A percentile compares a stretch with the other conserved stretches of the same genome.
These are phyloP conservation scores for Diadema setosum DNA, from an alignment of 35 echinoderm and acorn worm species.

Conservation along the genomic window DNA sequence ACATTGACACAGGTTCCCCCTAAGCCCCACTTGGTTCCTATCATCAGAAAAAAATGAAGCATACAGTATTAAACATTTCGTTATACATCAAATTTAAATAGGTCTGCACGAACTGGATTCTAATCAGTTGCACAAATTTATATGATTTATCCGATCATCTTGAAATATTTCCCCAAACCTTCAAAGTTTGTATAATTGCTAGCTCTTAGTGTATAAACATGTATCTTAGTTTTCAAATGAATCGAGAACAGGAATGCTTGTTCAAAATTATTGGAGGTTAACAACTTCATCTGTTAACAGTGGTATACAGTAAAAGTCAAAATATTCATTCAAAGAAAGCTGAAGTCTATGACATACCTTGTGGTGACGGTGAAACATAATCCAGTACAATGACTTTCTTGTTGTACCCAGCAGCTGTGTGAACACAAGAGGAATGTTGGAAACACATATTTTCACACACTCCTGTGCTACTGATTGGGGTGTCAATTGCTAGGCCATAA, in stretches of 20 bases:
- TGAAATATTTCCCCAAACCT: neutral
- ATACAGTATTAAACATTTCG: no score
- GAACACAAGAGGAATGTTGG: neutral
- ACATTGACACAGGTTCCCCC: conserved; percentile 98
- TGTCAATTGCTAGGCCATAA: no score
- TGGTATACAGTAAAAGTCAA: no score
- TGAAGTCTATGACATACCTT: conserved; percentile 83
- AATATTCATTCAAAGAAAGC: no score
- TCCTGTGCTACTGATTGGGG: no score
- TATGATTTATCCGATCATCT: neutral
- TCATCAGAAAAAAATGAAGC: neutral
- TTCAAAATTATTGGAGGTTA: no score
- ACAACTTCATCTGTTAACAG: no score
- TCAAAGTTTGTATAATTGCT: neutral
- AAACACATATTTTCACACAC: neutral
- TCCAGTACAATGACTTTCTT: conserved; percentile 86
- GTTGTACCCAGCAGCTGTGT: conserved; percentile 72
- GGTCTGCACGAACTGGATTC: neutral
- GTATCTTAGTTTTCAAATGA: no score
- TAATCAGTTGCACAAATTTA: neutral
- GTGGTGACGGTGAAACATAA: conserved; percentile 86
- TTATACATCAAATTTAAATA: neutral
- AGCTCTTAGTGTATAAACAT: neutral
- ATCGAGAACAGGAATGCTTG: no score
- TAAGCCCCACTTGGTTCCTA: conserved; percentile 75